Percentiles rank a stretch among this genome's conserved stretches.
These are phyloP conservation scores for Osmerus mordax DNA, from an alignment of 2,113 vertebrate genomes.

Conservation along the genomic window DNA sequence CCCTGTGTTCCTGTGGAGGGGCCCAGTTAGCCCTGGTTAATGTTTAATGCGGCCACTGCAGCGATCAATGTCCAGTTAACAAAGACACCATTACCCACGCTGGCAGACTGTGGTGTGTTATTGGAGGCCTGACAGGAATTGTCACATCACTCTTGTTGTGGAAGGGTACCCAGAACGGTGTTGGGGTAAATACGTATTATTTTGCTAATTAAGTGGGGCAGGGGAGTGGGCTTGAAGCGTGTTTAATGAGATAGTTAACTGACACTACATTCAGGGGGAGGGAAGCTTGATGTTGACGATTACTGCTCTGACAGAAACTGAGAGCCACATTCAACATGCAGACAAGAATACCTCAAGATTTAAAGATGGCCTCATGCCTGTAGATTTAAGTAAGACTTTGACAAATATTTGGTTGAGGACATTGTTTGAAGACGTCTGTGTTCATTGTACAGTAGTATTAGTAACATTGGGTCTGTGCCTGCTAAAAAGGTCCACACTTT, in stretches of 20 bases:
- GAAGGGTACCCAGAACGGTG: conserved; percentile 30
- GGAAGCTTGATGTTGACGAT: not conserved
- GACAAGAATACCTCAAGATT: too few species aligned
- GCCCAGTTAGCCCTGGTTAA: conserved; percentile 57
- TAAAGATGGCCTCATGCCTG: too few species aligned
- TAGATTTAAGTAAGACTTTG: too few species aligned
- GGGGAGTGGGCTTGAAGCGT: conserved; percentile 49
- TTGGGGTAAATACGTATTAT: conserved; percentile 39
- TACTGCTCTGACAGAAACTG: too few species aligned
- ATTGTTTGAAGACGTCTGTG: too few species aligned
- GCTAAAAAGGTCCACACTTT: too few species aligned
- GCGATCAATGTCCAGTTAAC: conserved; percentile 70
- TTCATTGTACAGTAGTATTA: too few species aligned
- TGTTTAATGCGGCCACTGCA: conserved; percentile 63
- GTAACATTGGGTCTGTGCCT: too few species aligned
- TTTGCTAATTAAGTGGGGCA: conserved; percentile 66
- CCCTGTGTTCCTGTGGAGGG: conserved; percentile 52
- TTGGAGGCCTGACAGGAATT: conserved; percentile 45
- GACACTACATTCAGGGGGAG: conserved; percentile 41
- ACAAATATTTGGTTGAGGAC: too few species aligned
- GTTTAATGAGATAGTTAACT: conserved; percentile 62
- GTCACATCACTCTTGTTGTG: conserved; percentile 54
- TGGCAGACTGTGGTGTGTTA: conserved; percentile 25
- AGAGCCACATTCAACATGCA: too few species aligned
- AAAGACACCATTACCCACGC: conserved; percentile 49